Base-by-base conservation (phyloP, 2,797 vertebrate genomes). In the Hirundo rustica region DNA sequence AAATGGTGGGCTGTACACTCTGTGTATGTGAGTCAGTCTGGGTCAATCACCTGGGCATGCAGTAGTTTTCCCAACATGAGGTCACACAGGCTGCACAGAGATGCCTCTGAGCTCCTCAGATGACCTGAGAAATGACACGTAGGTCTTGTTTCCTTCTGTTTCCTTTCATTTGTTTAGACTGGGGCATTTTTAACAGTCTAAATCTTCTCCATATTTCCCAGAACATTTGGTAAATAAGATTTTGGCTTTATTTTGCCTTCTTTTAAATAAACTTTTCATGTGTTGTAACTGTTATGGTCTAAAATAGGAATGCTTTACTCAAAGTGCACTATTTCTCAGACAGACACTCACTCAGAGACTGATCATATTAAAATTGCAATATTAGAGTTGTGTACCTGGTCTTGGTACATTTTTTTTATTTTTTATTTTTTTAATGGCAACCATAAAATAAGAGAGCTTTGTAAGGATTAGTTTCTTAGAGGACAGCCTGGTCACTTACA, bases 1-100 rank as follows among this genome's bases (percentile, higher is more conserved):
- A 68, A 85, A 44, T 18, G 9, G 16, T 60, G 38, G 32, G 42
- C 20, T 1, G 0, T 14, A 54, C 7, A 10, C 34, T 45, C 3
- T 18, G 18, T 6, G 7, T 14, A 11, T n/a, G 29, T 23, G 27
- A 81, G 14, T 23, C 64, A 23, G 3, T 48, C 8, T 22, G 34
- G 16, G 17, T 47, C 54, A 76, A 29, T 60, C 45, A 7, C 45
- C 22, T 51, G 47, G n/a, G 16, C 13, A 38, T 30, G 26, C 18
- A 45, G 64, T 61, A 40, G 18, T 57, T 53, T 68, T 83, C 38
- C 51, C 16, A 77, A 3, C 11, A 61, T 13, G 30, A 29, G 23
- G n/a, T 74, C 36, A 51, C 22, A 58, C 10, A 58, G 14, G 15
- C 17, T 64, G 12, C 70, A 64, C 27, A 48, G 19, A 21, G 15